These are phyloP conservation scores for Rhinolophus ferrumequinum DNA, from an alignment of 2,113 vertebrate species.

Conservation along the genomic window DNA sequence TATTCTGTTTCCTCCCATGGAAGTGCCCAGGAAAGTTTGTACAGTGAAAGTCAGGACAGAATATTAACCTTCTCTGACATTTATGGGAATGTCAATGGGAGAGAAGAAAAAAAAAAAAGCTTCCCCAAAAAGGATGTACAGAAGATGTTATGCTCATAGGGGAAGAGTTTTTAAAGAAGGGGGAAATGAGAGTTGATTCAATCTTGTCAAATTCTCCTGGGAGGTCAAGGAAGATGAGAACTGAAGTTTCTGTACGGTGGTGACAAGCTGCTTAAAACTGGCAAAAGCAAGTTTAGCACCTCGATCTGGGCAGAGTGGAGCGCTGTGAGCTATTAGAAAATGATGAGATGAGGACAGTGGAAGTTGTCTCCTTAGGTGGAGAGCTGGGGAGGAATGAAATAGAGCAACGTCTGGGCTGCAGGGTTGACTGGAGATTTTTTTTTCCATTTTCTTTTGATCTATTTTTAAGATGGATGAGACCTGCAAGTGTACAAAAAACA, in stretches of 20 bases:
- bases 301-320: neutral
- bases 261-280: neutral
- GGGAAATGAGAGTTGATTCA: neutral
- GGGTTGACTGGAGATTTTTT: neutral
- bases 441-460: neutral
- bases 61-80: neutral
- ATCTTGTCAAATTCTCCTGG: neutral
- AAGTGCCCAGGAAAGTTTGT: neutral
- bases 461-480: neutral
- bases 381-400: neutral
- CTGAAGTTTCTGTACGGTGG: neutral
- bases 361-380: too few relatives aligned
- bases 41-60: neutral
- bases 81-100: neutral
- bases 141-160: neutral
- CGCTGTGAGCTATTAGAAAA: neutral
- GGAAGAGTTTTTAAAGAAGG: neutral
- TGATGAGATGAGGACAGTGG: neutral
- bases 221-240: neutral
- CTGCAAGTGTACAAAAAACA: neutral
- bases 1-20: neutral
- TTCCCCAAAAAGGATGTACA: neutral
- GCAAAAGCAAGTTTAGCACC: neutral
- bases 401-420: neutral
- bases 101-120: neutral